Percentiles rank a stretch among this genome's conserved stretches.
Evolutionary conservation across 2,797 vertebrate species (phyloP).

Genomic region (Typhlichthys eigenmanni): DNA sequence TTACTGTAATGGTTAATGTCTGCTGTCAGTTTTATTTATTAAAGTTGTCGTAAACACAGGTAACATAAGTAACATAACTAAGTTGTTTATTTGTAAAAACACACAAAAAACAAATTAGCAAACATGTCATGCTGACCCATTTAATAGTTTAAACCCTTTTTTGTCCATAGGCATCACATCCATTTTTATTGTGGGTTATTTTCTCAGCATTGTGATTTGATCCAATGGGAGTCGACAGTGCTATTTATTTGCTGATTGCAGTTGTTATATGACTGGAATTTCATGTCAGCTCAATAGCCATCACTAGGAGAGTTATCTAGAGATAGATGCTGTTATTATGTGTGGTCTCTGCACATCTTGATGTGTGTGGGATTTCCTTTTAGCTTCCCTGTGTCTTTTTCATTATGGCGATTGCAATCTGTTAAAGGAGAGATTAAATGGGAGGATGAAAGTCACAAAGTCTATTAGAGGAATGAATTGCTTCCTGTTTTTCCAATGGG

Average conservation of each 20-base stretch:
- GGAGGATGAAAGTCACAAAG: constrained; percentile 51
- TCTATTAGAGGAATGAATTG: constrained; percentile 67
- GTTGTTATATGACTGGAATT: constrained; percentile 55
- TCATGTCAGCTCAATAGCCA: constrained; percentile 52
- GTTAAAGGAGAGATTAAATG: constrained; percentile 69
- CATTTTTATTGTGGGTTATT: constrained; percentile 19
- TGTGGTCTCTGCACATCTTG: constrained; percentile 23
- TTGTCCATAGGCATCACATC: background rate
- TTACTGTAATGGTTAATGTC: too few relatives aligned
- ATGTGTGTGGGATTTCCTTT: constrained; percentile 27
- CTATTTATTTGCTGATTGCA: constrained; percentile 64
- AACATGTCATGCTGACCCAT: background rate
- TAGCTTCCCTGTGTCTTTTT: constrained; percentile 40
- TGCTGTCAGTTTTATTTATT: too few relatives aligned
- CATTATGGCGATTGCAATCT: constrained; percentile 68
- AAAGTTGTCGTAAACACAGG: too few relatives aligned
- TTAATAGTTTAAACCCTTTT: background rate
- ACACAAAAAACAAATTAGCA: background rate
- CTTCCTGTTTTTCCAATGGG: constrained; percentile 51
- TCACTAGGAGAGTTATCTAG: constrained; percentile 47
- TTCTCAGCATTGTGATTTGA: constrained; percentile 43
- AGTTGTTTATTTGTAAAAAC: background rate
- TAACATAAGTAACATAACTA: too few relatives aligned
- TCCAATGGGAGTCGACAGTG: constrained; percentile 59
- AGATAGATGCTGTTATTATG: constrained; percentile 46